phyloP scores from a whole-genome alignment of 2,797 vertebrate species.

The Syndactyla subalaris region DNA sequence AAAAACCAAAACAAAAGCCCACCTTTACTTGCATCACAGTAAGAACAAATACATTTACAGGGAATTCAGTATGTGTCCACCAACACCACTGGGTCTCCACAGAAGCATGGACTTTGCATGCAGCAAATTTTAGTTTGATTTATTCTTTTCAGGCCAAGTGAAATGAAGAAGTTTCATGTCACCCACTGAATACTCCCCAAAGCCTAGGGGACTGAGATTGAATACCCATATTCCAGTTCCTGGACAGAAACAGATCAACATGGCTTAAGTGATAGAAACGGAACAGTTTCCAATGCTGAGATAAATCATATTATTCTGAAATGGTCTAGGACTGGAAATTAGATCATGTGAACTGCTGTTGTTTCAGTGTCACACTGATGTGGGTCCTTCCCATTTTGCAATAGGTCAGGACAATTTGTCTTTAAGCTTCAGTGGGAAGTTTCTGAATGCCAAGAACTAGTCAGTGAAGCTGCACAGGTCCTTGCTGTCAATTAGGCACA shows the following conservation, averaged over 20 bases:
- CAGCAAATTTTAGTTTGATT: not conserved
- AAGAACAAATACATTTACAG: not conserved
- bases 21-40: not conserved
- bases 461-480: not conserved
- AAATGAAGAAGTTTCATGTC: not conserved
- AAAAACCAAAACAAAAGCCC: not conserved
- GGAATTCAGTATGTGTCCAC: not conserved
- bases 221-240: not conserved
- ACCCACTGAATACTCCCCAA: not conserved
- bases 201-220: not conserved
- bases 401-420: constrained; percentile 31
- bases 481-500: not conserved
- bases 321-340: not conserved
- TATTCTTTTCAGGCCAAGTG: not conserved
- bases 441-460: not conserved
- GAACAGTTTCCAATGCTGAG: not conserved
- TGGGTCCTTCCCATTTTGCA: not conserved
- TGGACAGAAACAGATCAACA: not conserved
- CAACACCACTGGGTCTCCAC: not conserved
- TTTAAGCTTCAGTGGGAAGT: not conserved
- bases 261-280: not conserved
- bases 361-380: not conserved
- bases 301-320: not conserved
- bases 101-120: not conserved
- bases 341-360: not conserved